Conservation (phyloP, 2,113 vertebrate species). For the Antechinus flavipes region DNA sequence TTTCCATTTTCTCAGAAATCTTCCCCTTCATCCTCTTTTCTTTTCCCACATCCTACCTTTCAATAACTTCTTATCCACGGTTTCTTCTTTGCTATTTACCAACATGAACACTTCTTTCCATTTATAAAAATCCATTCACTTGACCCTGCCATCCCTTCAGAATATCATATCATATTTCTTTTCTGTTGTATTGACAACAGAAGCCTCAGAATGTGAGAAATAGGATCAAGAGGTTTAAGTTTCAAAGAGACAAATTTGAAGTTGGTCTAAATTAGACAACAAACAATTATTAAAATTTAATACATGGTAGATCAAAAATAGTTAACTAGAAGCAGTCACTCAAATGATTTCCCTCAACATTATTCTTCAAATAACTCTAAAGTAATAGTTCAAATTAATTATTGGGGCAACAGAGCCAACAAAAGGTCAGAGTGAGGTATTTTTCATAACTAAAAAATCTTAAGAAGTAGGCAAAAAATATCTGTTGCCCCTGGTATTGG, state of each 20-base stretch:
- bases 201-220: background rate
- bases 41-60: background rate
- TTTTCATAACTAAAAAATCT: background rate
- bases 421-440: background rate
- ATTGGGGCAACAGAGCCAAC: background rate
- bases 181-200: background rate
- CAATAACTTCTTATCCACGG: background rate
- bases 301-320: background rate
- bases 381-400: background rate
- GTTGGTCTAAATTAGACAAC: background rate
- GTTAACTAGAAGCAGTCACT: background rate
- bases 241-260: background rate
- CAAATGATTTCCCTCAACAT: background rate
- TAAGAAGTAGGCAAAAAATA: background rate
- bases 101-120: background rate
- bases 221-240: background rate
- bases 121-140: background rate
- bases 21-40: background rate
- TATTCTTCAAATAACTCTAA: background rate
- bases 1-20: background rate
- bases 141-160: background rate
- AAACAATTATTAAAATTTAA: background rate
- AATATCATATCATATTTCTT: background rate
- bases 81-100: background rate
- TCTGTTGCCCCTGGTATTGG: background rate